Percentiles rank a stretch among this genome's conserved stretches.
These are phyloP conservation scores for Synergus japonicus DNA, from an alignment of 2,888 invertebrate genomes.

Conservation along the genomic window DNA sequence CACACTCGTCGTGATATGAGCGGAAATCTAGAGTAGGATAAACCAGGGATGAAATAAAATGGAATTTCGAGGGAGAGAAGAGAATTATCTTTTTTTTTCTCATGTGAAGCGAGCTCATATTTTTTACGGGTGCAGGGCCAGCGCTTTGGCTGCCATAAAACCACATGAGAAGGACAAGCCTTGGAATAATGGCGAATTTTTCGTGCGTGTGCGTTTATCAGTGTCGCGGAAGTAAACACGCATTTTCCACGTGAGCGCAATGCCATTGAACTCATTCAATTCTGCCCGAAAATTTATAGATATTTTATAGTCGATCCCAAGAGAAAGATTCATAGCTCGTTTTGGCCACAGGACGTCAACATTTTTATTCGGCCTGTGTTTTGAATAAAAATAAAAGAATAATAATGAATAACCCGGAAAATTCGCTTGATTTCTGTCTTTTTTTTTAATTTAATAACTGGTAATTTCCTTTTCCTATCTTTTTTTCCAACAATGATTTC, in stretches of 20 bases:
- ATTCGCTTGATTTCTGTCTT: background rate
- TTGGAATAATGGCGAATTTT: background rate
- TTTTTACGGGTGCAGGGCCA: background rate
- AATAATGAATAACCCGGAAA: background rate
- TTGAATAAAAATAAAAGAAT: background rate
- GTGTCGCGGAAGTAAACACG: background rate
- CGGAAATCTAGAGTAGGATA: background rate
- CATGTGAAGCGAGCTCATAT: background rate
- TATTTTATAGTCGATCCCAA: background rate
- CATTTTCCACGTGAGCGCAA: background rate
- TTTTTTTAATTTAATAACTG: background rate
- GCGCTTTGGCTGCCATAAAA: background rate
- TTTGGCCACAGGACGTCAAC: background rate
- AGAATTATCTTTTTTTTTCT: background rate
- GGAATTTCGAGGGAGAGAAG: background rate
- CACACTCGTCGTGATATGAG: background rate
- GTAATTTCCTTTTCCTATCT: too few relatives aligned
- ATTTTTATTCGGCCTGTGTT: background rate
- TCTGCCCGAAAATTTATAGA: background rate
- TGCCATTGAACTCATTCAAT: background rate
- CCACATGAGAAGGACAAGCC: background rate
- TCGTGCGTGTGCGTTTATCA: background rate
- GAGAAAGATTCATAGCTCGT: background rate
- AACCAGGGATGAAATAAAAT: background rate
- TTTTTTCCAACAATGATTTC: too few relatives aligned